These are phyloP conservation scores for Rotaria socialis DNA, from an alignment of 2,888 invertebrate species.

Conservation along the genomic window DNA sequence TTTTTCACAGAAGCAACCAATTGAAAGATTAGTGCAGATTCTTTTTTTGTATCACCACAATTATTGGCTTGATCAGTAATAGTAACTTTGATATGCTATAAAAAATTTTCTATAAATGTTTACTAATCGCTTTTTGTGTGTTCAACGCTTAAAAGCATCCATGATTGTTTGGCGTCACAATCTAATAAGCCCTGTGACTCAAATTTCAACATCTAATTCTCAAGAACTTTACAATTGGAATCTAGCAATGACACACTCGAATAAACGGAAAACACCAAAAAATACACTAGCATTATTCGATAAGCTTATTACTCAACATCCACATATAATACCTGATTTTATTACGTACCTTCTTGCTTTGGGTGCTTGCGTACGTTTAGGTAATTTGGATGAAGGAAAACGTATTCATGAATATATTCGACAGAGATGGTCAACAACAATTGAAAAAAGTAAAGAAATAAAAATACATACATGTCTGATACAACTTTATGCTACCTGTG, in stretches of 20 bases:
- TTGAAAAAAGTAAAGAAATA: not conserved
- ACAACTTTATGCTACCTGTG: not conserved
- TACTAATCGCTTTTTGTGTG: not conserved
- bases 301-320: not conserved
- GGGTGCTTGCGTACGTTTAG: not conserved
- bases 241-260: not conserved
- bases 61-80: not conserved
- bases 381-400: not conserved
- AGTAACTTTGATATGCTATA: too few relatives aligned
- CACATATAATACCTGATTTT: not conserved
- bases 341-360: not conserved
- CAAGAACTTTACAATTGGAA: not conserved
- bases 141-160: not conserved
- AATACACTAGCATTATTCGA: not conserved
- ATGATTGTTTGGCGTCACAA: not conserved
- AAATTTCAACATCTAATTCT: not conserved
- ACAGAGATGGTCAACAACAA: not conserved
- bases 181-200: not conserved
- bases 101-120: not conserved
- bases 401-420: constrained; percentile 9
- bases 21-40: not conserved
- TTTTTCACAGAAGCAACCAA: not conserved
- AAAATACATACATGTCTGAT: not conserved
- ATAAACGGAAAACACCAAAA: not conserved
- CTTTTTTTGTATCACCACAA: not conserved